phyloP scores from a whole-genome alignment of 2,797 vertebrate genomes.

The Chaetodon trifasciatus region DNA sequence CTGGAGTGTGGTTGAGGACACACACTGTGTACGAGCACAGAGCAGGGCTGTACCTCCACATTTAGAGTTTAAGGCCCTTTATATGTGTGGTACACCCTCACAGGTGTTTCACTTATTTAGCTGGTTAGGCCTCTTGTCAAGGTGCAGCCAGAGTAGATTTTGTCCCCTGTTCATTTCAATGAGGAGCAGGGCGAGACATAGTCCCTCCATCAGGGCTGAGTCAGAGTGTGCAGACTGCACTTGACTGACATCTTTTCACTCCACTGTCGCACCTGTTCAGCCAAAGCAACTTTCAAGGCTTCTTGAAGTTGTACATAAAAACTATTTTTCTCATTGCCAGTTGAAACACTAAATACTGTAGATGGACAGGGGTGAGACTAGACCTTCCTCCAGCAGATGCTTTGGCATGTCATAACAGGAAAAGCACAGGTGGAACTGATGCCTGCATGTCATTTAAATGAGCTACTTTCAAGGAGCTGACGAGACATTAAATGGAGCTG shows the following conservation, averaged over 20 bases:
- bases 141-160: not conserved
- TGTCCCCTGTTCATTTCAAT: too few species aligned
- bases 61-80: not conserved
- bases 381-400: not conserved
- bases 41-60: not conserved
- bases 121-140: not conserved
- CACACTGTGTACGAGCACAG: not conserved
- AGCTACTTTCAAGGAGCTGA: not conserved
- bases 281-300: not conserved
- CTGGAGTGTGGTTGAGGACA: not conserved
- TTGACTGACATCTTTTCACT: not conserved
- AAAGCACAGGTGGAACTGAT: not conserved
- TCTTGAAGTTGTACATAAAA: not conserved
- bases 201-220: not conserved
- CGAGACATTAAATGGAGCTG: too few species aligned
- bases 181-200: not conserved
- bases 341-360: not conserved
- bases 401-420: not conserved
- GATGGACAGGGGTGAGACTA: not conserved
- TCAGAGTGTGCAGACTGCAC: not conserved
- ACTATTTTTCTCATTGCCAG: not conserved
- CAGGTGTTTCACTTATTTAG: not conserved
- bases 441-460: not conserved
- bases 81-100: too few species aligned
- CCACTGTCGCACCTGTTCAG: not conserved